A percentile compares a stretch with the other conserved stretches of the same genome.
These are phyloP conservation scores for Entomyzon cyanotis DNA, from an alignment of 2,113 vertebrate genomes.

Conservation along the genomic window DNA sequence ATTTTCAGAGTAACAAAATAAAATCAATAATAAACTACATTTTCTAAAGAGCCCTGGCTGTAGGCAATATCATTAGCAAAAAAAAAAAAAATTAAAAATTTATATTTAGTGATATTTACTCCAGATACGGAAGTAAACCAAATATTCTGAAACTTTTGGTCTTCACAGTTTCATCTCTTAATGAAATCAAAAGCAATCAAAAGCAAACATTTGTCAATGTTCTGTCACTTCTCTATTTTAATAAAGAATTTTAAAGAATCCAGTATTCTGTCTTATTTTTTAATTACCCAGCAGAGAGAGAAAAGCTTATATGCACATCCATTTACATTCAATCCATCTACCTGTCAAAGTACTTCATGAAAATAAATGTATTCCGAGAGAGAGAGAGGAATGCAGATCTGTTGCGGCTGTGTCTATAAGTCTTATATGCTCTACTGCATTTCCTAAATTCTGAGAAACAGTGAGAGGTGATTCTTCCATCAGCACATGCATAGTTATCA, in stretches of 20 bases:
- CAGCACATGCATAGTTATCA: background rate
- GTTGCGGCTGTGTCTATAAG: background rate
- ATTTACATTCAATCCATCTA: slow-evolving; percentile 22
- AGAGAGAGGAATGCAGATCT: background rate
- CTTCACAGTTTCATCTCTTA: background rate
- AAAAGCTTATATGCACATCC: background rate
- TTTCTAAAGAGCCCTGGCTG: background rate
- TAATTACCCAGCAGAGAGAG: slow-evolving; percentile 18
- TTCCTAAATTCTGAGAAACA: background rate
- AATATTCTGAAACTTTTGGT: background rate
- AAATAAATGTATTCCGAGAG: slow-evolving; percentile 31
- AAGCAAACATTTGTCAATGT: background rate
- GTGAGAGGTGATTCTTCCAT: background rate
- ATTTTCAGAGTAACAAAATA: background rate
- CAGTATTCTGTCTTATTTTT: background rate
- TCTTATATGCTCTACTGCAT: background rate
- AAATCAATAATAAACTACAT: background rate
- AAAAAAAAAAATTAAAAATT: background rate
- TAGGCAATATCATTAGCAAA: background rate
- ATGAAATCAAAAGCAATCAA: background rate
- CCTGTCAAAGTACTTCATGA: background rate
- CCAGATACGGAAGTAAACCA: background rate
- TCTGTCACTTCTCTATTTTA: background rate
- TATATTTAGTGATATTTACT: background rate
- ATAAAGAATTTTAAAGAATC: background rate